Base-by-base conservation (phyloP, 2,113 vertebrate genomes). In the Alligator mississippiensis region DNA sequence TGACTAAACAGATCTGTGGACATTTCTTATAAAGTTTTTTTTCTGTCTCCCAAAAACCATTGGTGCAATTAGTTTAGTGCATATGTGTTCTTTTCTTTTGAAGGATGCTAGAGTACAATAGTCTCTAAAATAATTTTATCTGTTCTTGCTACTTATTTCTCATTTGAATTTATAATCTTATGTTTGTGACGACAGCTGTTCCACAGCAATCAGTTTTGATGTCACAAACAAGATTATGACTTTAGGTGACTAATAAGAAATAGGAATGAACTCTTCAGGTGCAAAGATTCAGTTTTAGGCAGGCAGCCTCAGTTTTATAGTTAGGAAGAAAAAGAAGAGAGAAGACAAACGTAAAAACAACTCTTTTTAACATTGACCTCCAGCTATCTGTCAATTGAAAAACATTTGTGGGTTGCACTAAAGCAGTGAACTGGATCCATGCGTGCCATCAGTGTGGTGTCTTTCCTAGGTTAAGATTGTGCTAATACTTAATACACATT, bases 211-310 rank as follows among this genome's bases (percentile, higher is more conserved):
- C 84, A 87, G 3, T 87, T 93, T 85, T 90, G 78, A 82, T 95
- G 84, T 59, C 81, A 84, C 19, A 89, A 79, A 22, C 14, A 86
- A 58, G 64, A 90, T 84, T 96, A 84, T 57, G 76, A 64, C 86
- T 97, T 96, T 93, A 82, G 77, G 60, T 92, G 80, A 77, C 15
- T 93, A 90, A 92, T 94, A 55, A 90, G 87, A 80, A 90, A 58
- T 62, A 75, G 87, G 76, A 85, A 12, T 79, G 84, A 28, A 22
- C 16, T 87, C 28, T 74, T 94, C 63, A 68, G 28, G 85, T 92
- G 86, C 28, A 85, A 6, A 93, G 89, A 78, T 97, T 90, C 9
- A 5, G 1, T 94, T 85, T 95, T 15, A 11, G 93, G 4, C 30
- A 90, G 77, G 22, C 3, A 2, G 47, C 61, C 38, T 81, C 22